Base-by-base conservation (phyloP, 2,113 vertebrate species). In the Clinocottus analis region DNA sequence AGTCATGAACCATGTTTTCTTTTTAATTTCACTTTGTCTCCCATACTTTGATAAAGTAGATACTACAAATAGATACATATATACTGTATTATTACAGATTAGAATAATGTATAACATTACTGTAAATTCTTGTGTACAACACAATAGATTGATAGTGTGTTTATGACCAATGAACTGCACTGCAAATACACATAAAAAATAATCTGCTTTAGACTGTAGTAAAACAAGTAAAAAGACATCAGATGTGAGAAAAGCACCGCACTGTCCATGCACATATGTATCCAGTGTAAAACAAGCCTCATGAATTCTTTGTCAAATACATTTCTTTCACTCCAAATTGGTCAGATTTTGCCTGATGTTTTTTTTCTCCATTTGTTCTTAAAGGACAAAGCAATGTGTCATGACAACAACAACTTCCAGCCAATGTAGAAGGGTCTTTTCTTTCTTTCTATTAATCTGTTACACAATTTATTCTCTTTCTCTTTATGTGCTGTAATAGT, bases 31-130 rank as follows among this genome's bases (percentile, higher is more conserved):
- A 59, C 79, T 83, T 77, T 27, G 66, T 53, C 75, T 77, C 72
- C 13, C 70, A 81, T 43, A 74, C 29, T 51, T 80, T 65, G 21
- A 83, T 74, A 43, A 86, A 86, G 86, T 89, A 90, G 72, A 88
- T 91, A 88, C 80, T 79, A 88, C 83, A 89, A 84, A 86, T 63
- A 84, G 23, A 82, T 64, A 85, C 2, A 89, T 61, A 77, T 83
- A 75, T 80, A 86, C 77, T 86, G 72, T 85, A 86, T 88, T 78
- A 63, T 81, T 64, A 89, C 72, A 85, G 55, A 85, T 79, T 80
- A 80, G 29, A 82, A 89, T 87, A 90, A 91, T 93, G 87, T 91
- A 92, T 90, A 89, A 89, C 90, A 91, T 92, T 91, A 88, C 72
- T 86, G 45, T 76, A 80, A 64, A 79, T 70, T 88, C 68, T 87